Evolutionary conservation across 2,797 vertebrate species (phyloP), one percentile per base, ranked within the genome.

Genomic region (Hydrophis major): DNA sequence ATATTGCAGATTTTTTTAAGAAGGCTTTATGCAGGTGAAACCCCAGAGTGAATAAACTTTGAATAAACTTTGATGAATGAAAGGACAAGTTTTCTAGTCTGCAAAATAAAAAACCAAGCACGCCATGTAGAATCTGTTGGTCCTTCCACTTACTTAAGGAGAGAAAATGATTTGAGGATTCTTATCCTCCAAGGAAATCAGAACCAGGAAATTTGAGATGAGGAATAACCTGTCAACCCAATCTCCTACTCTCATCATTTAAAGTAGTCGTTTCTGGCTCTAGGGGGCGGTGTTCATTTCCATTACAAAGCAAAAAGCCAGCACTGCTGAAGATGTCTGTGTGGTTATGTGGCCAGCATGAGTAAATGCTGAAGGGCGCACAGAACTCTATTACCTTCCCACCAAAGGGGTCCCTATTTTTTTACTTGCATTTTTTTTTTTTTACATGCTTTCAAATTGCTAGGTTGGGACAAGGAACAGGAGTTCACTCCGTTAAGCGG

Each of bases 1-100:
- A 93, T 95, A 92, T 92, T 93, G 93, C 93, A 94, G 95, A 92
- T 55, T 7, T 90, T 92, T 90, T 93, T 92, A 91, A 78, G 93
- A 87, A 93, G 90, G 88, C 89, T 89, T 63, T 96, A 20, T 55
- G n/a, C 83, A 92, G 94, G 95, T n/a, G 90, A 37, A 60, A 89
- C 57, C 32, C 95, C 92, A 27, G n/a, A 37, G 69, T 87, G 50
- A 86, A 3, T 2, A 57, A 59, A 92, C 5, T 37, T 37, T 37
- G 37, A 37, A 2, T 37, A 37, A 37, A 37, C 94, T 60, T 93
- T 37, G 53, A 94, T 55, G 88, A 91, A 88, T 69, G 50, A 22
- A 66, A 27, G n/a, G 22, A 87, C 87, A 92, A 37, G 69, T n/a
- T 89, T 61, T 18, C 28, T 4, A 60, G 16, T 12, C 55, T 56